phyloP scores from a whole-genome alignment of 1,140 invertebrate genomes.

The Penaeus indicus region DNA sequence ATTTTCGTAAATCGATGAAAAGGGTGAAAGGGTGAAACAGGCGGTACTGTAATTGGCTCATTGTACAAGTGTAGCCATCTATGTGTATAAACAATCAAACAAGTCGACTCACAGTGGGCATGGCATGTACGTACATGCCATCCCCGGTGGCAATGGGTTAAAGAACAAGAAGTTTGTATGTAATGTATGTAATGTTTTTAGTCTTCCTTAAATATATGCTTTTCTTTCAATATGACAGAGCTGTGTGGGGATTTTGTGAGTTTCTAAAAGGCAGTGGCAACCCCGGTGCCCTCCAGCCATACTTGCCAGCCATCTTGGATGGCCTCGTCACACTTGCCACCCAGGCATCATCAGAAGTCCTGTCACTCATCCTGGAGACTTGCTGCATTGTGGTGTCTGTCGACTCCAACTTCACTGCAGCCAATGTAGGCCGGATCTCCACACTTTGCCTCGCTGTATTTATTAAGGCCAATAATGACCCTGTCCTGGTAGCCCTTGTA shows the following conservation, averaged over 20 bases:
- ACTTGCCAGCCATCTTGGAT: constrained; percentile 73
- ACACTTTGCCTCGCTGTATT: constrained; percentile 82
- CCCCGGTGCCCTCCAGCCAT: constrained; percentile 70
- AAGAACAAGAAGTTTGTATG: too few species aligned
- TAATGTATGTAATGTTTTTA: constrained; percentile 45
- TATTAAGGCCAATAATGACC: constrained; percentile 79
- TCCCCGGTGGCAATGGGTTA: too few species aligned
- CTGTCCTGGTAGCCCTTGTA: constrained; percentile 76
- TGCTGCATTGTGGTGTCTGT: constrained; percentile 78
- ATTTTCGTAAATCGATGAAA: too few species aligned
- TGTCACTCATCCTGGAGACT: constrained; percentile 79
- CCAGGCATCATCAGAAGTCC: constrained; percentile 76
- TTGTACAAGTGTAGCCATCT: too few species aligned
- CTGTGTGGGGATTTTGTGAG: constrained; percentile 75
- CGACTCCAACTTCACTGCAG: constrained; percentile 79
- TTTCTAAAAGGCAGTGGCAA: constrained; percentile 72
- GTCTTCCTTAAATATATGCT: not conserved
- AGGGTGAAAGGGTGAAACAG: too few species aligned
- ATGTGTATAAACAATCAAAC: too few species aligned
- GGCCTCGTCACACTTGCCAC: constrained; percentile 73
- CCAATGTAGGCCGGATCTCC: constrained; percentile 78
- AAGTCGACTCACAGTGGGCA: too few species aligned
- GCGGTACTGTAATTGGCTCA: too few species aligned
- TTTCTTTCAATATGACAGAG: constrained; percentile 68
- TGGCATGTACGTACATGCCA: too few species aligned